phyloP scores from a whole-genome alignment of 2,113 vertebrate species.

The Tachysurus fulvidraco region DNA sequence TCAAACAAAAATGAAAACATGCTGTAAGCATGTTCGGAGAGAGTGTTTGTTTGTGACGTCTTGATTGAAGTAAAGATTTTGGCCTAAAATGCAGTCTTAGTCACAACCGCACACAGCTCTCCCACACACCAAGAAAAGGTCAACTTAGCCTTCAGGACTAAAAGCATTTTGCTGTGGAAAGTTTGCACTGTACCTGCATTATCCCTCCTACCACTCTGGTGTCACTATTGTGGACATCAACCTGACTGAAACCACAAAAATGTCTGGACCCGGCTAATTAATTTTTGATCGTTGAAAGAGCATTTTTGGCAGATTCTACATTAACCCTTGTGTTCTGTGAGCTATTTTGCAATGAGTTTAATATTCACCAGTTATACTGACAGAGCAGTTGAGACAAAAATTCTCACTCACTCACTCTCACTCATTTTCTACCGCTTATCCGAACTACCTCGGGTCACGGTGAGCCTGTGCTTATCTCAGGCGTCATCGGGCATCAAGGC shows the following conservation, averaged over 20 bases:
- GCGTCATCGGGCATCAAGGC: too few species aligned
- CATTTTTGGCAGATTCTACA: not conserved
- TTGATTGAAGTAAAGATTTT: not conserved
- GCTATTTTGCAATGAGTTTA: not conserved
- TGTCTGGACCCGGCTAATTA: conserved; percentile 50
- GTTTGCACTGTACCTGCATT: conserved; percentile 18
- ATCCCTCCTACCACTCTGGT: conserved; percentile 27
- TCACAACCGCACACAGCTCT: conserved; percentile 22
- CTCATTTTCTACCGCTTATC: too few species aligned
- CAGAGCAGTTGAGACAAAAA: not conserved
- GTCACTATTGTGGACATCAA: conserved; percentile 44
- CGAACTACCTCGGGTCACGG: too few species aligned
- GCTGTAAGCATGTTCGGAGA: conserved; percentile 4
- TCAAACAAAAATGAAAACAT: not conserved
- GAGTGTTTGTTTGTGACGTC: conserved; percentile 6
- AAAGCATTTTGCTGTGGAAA: conserved; percentile 23
- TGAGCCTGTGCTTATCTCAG: too few species aligned
- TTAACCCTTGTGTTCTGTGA: not conserved
- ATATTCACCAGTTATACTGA: not conserved
- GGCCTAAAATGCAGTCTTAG: conserved; percentile 9
- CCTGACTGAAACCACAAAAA: conserved; percentile 46
- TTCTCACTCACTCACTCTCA: too few species aligned
- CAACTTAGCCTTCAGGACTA: conserved; percentile 32
- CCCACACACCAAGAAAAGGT: conserved; percentile 24
- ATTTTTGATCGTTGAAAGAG: conserved; percentile 26